Base-by-base conservation (phyloP, 2,113 vertebrate genomes). In the Brachyhypopomus occidentalis region DNA sequence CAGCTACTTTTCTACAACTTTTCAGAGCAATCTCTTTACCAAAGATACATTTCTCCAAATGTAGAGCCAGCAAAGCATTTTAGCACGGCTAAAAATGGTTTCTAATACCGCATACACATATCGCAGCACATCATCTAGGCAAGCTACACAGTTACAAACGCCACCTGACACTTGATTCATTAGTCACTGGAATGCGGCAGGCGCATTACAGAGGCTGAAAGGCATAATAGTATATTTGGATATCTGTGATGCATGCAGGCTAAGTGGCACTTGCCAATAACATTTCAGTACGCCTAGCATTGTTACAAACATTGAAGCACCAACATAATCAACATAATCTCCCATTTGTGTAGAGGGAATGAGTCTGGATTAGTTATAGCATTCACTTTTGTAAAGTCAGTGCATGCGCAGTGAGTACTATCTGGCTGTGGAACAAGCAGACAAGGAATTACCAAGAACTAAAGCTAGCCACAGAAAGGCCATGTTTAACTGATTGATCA, bases 161-260 rank as follows among this genome's bases (percentile, higher is more conserved):
- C 16, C 63, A 66, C 23, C 23, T 12, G 14, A 14, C 4, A 66
- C 66, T 36, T 1, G 17, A 20, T 72, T 20, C 70, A 48, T 72
- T 23, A 72, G 38, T n/a, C 69, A 41, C 14, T 52, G 20, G 23
- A 72, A 72, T 1, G 41, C 52, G 2, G 41, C 70, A n/a, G 36
- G 34, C 20, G 16, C 20, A 17, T 38, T 41, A 0, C 4, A 14
- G 8, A 64, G 58, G 0, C 70, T 38, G 22, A 72, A 52, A 14
- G 70, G 19, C 70, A 52, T 72, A 14, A 72, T 41, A 25, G 41
- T n/a, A 52, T 72, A 52, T 45, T 72, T 48, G 22, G 70, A 48
- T 5, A 25, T 72, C n/a, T 72, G 19, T 11, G 69, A 45, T 25
- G 41, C 22, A 14, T 20, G 9, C 1, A 14, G 19, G 45, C 5